Evolutionary conservation across 2,113 vertebrate genomes (phyloP).

Genomic region (Oplegnathus fasciatus): DNA sequence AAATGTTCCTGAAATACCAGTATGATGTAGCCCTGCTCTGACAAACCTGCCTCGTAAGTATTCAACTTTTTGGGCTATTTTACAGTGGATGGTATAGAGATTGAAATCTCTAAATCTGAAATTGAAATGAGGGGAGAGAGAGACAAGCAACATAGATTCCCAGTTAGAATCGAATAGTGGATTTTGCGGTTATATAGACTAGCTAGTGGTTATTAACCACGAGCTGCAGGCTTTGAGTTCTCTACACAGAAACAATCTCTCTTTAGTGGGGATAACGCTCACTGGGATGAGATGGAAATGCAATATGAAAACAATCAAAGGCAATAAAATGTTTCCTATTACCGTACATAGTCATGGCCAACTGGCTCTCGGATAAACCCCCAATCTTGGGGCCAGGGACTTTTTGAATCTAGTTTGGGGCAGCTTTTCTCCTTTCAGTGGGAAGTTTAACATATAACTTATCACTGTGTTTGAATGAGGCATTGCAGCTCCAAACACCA

Average conservation of each 20-base stretch:
- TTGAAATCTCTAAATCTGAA: too few species aligned
- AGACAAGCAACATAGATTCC: background rate
- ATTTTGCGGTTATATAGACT: background rate
- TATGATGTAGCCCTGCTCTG: background rate
- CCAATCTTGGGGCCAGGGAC: background rate
- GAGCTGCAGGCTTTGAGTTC: background rate
- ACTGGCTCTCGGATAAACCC: background rate
- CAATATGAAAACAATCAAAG: conserved; percentile 44
- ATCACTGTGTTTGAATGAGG: background rate
- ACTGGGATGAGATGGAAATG: background rate
- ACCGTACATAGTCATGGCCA: background rate
- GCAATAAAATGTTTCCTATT: conserved; percentile 32
- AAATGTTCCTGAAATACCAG: background rate
- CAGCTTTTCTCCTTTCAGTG: background rate
- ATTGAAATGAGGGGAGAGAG: background rate
- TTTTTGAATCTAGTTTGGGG: background rate
- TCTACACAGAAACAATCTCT: background rate
- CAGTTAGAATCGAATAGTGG: background rate
- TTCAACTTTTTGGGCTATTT: background rate
- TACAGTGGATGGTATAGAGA: background rate
- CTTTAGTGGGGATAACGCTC: background rate
- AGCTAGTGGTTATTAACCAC: too few species aligned
- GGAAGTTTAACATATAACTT: background rate
- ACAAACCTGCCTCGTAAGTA: background rate
- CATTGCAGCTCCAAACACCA: background rate